These are phyloP conservation scores for Vanessa tameamea DNA, from an alignment of 1,140 invertebrate species.

Conservation along the genomic window DNA sequence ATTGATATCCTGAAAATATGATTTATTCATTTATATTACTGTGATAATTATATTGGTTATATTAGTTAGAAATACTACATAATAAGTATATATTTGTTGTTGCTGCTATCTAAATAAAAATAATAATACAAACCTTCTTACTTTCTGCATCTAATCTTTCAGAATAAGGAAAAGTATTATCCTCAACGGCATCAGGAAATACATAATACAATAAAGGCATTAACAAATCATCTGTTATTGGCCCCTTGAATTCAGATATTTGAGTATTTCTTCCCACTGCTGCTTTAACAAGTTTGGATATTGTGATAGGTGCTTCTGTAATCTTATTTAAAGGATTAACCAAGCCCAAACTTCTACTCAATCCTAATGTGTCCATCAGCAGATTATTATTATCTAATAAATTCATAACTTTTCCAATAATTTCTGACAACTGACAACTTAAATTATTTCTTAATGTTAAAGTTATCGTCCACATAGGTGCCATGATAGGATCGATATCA, in stretches of 20 bases:
- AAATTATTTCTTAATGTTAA: slow-evolving; percentile 83
- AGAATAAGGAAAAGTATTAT: slow-evolving; percentile 70
- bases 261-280: slow-evolving; percentile 67
- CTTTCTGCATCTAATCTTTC: slow-evolving; percentile 64
- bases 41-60: too few relatives aligned
- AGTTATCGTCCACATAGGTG: slow-evolving; percentile 88
- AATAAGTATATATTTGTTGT: too few relatives aligned
- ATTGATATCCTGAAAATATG: slow-evolving; percentile 53
- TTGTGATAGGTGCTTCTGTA: slow-evolving; percentile 76
- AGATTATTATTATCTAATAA: slow-evolving; percentile 66
- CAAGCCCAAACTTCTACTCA: slow-evolving; percentile 69
- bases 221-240: slow-evolving; percentile 88
- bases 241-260: slow-evolving; percentile 82
- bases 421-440: slow-evolving; percentile 85
- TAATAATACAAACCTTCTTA: slow-evolving; percentile 57
- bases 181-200: slow-evolving; percentile 93
- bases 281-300: slow-evolving; percentile 74
- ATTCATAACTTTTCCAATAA: slow-evolving; percentile 75
- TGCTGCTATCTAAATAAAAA: too few relatives aligned
- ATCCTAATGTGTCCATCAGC: slow-evolving; percentile 68
- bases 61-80: neutral
- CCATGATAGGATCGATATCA: slow-evolving; percentile 92
- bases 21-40: neutral
- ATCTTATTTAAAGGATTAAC: slow-evolving; percentile 74
- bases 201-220: slow-evolving; percentile 91